A percentile compares a stretch with the other conserved stretches of the same genome.
Conservation (phyloP, 2,113 vertebrate genomes). For the Pristiophorus japonicus region DNA sequence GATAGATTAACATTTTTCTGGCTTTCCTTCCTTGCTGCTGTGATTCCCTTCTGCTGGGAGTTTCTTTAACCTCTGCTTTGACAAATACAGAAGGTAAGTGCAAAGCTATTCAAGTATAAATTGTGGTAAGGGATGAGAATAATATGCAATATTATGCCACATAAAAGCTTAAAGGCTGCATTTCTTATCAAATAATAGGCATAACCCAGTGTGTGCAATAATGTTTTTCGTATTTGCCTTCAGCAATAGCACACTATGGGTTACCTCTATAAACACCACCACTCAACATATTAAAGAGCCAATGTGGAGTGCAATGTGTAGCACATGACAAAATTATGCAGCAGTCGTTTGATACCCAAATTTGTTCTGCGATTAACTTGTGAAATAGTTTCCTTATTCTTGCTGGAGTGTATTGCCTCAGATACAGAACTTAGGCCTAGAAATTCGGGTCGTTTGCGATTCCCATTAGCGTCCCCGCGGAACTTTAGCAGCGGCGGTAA, state of each 20-base stretch:
- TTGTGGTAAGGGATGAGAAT: neutral
- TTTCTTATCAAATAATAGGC: neutral
- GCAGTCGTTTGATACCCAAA: neutral
- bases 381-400: neutral
- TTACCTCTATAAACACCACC: neutral
- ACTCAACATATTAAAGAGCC: neutral
- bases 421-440: no score
- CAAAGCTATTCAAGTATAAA: neutral
- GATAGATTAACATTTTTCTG: neutral
- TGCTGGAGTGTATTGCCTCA: neutral
- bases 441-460: no score
- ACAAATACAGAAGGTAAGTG: constrained; percentile 10
- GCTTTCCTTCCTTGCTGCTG: constrained; percentile 15
- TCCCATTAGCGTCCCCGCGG: no score
- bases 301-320: neutral
- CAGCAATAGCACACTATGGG: neutral
- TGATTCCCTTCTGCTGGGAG: neutral
- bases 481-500: no score
- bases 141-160: neutral
- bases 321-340: neutral
- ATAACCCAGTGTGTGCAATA: neutral
- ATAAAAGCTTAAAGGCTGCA: neutral
- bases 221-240: neutral
- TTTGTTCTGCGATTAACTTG: neutral
- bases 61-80: neutral